Evolutionary conservation across 2,888 invertebrate genomes (phyloP).

Genomic region (Melanostoma scalare): DNA sequence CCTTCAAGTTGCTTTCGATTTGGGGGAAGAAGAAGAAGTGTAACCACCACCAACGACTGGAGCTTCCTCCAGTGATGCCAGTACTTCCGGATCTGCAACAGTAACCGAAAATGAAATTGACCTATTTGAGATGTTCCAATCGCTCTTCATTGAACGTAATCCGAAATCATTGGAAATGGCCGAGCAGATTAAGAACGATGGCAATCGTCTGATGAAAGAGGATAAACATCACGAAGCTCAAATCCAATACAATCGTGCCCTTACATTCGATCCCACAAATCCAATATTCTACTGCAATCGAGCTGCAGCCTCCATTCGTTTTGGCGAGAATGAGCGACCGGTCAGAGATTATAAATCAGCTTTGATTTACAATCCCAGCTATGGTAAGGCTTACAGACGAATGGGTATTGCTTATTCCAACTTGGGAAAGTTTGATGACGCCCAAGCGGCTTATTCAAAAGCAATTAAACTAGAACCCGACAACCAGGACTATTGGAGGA

Average conservation of each 20-base stretch:
- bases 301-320: slow-evolving; percentile 96
- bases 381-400: slow-evolving; percentile 97
- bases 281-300: slow-evolving; percentile 98
- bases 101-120: slow-evolving; percentile 78
- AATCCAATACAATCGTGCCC: slow-evolving; percentile 92
- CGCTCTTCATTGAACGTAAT: slow-evolving; percentile 81
- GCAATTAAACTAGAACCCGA: slow-evolving; percentile 95
- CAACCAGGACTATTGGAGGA: slow-evolving; percentile 94
- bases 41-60: slow-evolving; percentile 54
- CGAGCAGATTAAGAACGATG: slow-evolving; percentile 93
- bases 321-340: slow-evolving; percentile 91
- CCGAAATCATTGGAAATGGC: slow-evolving; percentile 86
- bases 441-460: slow-evolving; percentile 92
- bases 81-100: slow-evolving; percentile 45
- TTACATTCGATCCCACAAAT: slow-evolving; percentile 92
- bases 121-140: slow-evolving; percentile 82
- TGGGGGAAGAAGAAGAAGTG: slow-evolving; percentile 81
- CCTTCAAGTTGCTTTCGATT: slow-evolving; percentile 93
- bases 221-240: slow-evolving; percentile 92
- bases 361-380: slow-evolving; percentile 92
- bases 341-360: slow-evolving; percentile 96
- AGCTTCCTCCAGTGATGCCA: slow-evolving; percentile 68
- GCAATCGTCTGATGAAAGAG: slow-evolving; percentile 93
- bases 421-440: slow-evolving; percentile 91
- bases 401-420: slow-evolving; percentile 93